Base-by-base conservation (phyloP, 2,888 invertebrate genomes). In the Mongoloraphidia duomilia region DNA sequence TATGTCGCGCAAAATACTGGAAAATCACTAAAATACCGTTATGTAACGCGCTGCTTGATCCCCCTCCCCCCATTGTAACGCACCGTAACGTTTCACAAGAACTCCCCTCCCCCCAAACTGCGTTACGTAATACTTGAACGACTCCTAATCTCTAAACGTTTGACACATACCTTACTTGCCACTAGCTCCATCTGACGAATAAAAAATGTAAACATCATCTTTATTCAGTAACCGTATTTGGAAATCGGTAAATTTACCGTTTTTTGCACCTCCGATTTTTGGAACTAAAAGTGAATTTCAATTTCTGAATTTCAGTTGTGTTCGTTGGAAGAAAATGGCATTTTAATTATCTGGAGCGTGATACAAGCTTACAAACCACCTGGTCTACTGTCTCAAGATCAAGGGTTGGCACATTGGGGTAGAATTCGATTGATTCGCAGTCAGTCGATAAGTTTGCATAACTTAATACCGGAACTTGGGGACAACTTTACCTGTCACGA, bases 251-350 rank as follows among this genome's bases (percentile, higher is more conserved):
- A 14, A n/a, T 14, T 43, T 17, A 43, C 9, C 9, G 14, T 43
- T 4, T 43, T 10, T 2, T 26, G 26, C 6, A 39, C 12, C 17
- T 33, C 17, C 38, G 11, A 10, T 37, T 9, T 35, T 44, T 14
- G 2, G 34, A n/a, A 44, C 9, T 36, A n/a, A 35, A 12, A 2
- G 34, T 41, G 34, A 41, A 12, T 47, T 44, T 41, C 14, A 36
- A 33, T 35, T 41, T 46, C 45, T 39, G 44, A 41, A 49, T 56
- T 58, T 52, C 53, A 75, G 72, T 63, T 75, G 47, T 72, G 72
- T 56, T 71, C 70, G 50, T 60, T 76, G 52, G 72, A 73, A 53
- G 71, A 72, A 54, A 63, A 65, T 43, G 75, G 75, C 8, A 59
- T 54, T 36, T 57, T 75, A 44, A 65, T 71, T 34, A 59, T 73